These are phyloP conservation scores for Pelobates cultripes DNA, from an alignment of 2,797 vertebrate species.

Conservation along the genomic window DNA sequence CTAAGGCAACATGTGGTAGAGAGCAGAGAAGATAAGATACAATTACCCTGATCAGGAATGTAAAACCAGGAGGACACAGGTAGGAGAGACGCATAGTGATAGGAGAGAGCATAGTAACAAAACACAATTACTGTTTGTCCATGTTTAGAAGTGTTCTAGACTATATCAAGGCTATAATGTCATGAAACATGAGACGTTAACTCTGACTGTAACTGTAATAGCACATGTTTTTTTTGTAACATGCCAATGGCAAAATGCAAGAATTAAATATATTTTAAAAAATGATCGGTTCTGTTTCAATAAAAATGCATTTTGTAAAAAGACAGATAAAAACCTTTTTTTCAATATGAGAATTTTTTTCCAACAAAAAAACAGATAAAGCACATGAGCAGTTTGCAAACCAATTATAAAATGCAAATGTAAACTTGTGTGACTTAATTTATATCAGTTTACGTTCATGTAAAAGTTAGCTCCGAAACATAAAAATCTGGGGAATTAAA, in stretches of 20 bases:
- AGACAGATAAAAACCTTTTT: conserved; percentile 12
- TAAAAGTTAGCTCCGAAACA: conserved; percentile 56
- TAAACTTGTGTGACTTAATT: conserved; percentile 42
- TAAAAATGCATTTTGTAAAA: conserved; percentile 27
- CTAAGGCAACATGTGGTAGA: too few species aligned
- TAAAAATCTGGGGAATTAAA: conserved; percentile 58
- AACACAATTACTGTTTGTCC: too few species aligned
- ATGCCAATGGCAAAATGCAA: background rate
- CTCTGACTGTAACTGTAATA: too few species aligned
- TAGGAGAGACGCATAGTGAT: too few species aligned
- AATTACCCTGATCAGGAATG: too few species aligned
- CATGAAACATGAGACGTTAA: too few species aligned
- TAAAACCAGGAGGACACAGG: too few species aligned
- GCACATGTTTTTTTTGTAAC: background rate
- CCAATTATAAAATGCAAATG: conserved; percentile 58
- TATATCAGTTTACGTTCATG: conserved; percentile 51
- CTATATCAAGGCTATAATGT: too few species aligned
- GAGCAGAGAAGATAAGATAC: too few species aligned
- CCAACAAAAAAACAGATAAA: conserved; percentile 26
- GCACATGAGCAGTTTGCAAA: conserved; percentile 29
- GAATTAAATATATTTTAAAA: conserved; percentile 33
- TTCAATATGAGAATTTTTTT: conserved; percentile 19
- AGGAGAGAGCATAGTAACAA: too few species aligned
- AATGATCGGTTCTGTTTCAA: conserved; percentile 35
- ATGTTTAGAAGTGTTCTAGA: too few species aligned